A percentile compares a stretch with the other conserved stretches of the same genome.
phyloP scores from a whole-genome alignment of 2,113 vertebrate genomes.

The Bungarus multicinctus region DNA sequence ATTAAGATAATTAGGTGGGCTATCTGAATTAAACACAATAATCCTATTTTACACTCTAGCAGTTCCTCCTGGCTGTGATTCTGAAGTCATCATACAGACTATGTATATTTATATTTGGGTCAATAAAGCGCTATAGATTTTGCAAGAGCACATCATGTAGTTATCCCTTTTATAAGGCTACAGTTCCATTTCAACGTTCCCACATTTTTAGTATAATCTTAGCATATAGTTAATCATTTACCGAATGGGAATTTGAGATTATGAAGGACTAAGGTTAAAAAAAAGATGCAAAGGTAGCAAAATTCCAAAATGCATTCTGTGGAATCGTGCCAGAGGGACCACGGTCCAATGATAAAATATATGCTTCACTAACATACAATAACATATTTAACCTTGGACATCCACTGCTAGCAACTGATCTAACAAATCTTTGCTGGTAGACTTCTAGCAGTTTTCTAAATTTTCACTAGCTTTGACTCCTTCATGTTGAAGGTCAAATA shows the following conservation, averaged over 20 bases:
- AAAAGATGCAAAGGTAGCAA: neutral
- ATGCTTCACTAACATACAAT: neutral
- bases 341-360: neutral
- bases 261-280: neutral
- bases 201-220: neutral
- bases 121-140: neutral
- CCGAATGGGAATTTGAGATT: neutral
- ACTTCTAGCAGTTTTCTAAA: neutral
- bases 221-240: neutral
- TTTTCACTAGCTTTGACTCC: fast-evolving
- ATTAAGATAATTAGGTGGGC: neutral
- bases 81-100: neutral
- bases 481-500: neutral
- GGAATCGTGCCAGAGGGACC: neutral
- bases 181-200: neutral
- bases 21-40: neutral
- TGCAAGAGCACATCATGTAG: neutral
- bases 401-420: neutral
- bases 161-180: neutral
- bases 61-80: neutral
- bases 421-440: neutral
- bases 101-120: neutral
- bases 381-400: neutral
- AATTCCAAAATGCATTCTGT: neutral
- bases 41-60: neutral